A percentile compares a stretch with the other conserved stretches of the same genome.
phyloP scores from a whole-genome alignment of 2,888 invertebrate genomes.

The Drosophila trichaetosa region DNA sequence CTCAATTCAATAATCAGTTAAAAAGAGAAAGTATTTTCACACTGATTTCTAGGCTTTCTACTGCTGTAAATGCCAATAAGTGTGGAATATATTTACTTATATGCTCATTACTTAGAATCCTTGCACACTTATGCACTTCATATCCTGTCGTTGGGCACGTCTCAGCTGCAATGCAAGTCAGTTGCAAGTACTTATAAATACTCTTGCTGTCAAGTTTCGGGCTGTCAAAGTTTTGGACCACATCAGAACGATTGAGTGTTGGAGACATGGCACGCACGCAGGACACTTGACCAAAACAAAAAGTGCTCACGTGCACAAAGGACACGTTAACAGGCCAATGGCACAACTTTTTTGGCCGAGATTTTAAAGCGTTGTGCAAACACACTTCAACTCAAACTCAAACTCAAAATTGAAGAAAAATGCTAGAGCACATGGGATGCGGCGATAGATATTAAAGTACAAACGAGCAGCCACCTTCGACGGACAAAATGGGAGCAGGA shows the following conservation, averaged over 20 bases:
- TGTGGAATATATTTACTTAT: conserved; percentile 2
- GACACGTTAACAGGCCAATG: conserved; percentile 25
- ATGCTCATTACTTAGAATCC: conserved; percentile 40
- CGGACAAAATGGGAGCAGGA: conserved; percentile 14
- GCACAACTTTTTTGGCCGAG: conserved; percentile 18
- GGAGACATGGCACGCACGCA: conserved; percentile 64
- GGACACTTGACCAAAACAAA: conserved; percentile 58
- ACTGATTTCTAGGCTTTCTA: neutral
- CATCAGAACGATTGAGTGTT: conserved; percentile 67
- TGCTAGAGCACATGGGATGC: neutral
- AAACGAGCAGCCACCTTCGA: conserved; percentile 1
- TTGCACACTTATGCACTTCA: conserved; percentile 63
- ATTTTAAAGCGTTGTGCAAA: conserved; percentile 51
- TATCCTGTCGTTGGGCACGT: conserved; percentile 71
- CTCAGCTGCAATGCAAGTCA: conserved; percentile 50
- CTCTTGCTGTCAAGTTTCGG: conserved; percentile 41
- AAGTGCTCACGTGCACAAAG: conserved; percentile 32
- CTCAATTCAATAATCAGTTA: neutral
- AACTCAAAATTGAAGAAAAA: conserved; percentile 19
- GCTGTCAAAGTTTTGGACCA: conserved; percentile 44
- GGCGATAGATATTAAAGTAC: conserved; percentile 23
- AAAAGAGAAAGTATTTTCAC: neutral
- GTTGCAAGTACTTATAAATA: conserved; percentile 60
- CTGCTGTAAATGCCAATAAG: neutral
- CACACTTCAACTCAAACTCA: conserved; percentile 36